Conservation (phyloP, 2,797 vertebrate species). For the Sus cebifrons region DNA sequence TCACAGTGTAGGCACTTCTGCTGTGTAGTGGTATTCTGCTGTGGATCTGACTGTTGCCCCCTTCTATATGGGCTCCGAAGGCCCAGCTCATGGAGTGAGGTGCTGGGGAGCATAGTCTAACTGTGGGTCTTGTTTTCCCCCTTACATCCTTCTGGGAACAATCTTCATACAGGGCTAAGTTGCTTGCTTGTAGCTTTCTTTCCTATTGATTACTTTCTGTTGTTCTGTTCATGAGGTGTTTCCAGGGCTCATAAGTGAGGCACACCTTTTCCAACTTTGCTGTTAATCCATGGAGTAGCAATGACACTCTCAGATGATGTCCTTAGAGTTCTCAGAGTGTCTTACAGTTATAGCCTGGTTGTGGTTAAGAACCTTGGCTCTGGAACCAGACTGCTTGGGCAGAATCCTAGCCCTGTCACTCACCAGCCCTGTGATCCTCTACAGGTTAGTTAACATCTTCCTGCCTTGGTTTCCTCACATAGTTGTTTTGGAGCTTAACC, state of each 20-base stretch:
- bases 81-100: background rate
- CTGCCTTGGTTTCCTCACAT: background rate
- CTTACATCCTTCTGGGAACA: background rate
- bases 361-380: background rate
- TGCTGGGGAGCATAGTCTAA: background rate
- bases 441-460: background rate
- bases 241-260: background rate
- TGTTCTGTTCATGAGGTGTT: background rate
- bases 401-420: background rate
- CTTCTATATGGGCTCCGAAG: background rate
- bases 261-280: background rate
- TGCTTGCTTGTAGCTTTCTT: background rate
- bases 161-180: background rate
- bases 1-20: background rate
- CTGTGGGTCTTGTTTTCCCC: background rate
- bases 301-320: background rate
- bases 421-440: background rate
- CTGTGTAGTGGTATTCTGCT: background rate
- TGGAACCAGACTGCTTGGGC: background rate
- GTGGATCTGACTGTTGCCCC: rapidly evolving
- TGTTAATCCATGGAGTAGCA: background rate
- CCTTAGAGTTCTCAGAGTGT: background rate
- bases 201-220: background rate
- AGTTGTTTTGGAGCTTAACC: background rate
- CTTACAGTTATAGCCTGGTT: background rate